phyloP scores from a whole-genome alignment of 2,113 vertebrate species.

The Bolborhynchus lineola region DNA sequence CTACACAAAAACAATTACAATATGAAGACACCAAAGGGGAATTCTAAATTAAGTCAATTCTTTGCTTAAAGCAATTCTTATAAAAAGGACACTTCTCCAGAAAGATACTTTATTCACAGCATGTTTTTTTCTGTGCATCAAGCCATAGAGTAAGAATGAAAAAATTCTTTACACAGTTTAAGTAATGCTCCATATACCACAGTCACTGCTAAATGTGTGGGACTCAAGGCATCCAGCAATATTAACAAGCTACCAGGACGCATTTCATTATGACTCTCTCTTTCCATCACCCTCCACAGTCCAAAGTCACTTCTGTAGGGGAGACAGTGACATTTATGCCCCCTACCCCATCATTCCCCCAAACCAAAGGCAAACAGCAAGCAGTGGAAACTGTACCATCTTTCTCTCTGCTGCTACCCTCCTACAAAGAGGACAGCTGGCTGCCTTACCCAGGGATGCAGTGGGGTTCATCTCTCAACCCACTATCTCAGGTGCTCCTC shows the following conservation, averaged over 20 bases:
- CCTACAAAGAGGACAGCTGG: rapidly evolving
- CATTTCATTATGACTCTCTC: background rate
- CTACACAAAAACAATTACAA: background rate
- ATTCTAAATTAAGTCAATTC: background rate
- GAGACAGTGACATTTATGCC: background rate
- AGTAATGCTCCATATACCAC: background rate
- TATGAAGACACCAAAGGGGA: background rate
- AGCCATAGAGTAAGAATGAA: background rate
- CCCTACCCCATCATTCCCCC: background rate
- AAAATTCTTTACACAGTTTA: background rate
- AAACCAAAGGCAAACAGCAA: background rate
- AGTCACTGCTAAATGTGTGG: background rate
- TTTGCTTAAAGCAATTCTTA: background rate
- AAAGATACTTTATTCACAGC: background rate
- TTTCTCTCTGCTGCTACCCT: background rate
- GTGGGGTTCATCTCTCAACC: background rate
- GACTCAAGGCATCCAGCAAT: background rate
- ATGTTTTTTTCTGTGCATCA: background rate
- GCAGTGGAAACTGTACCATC: background rate
- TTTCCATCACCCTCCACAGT: rapidly evolving
- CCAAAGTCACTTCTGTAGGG: background rate
- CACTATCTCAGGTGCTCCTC: background rate
- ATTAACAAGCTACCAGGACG: background rate
- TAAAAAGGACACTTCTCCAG: background rate
- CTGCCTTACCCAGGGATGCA: rapidly evolving